These are phyloP conservation scores for Gymnocypris eckloni DNA, from an alignment of 2,797 vertebrate species.

Conservation along the genomic window DNA sequence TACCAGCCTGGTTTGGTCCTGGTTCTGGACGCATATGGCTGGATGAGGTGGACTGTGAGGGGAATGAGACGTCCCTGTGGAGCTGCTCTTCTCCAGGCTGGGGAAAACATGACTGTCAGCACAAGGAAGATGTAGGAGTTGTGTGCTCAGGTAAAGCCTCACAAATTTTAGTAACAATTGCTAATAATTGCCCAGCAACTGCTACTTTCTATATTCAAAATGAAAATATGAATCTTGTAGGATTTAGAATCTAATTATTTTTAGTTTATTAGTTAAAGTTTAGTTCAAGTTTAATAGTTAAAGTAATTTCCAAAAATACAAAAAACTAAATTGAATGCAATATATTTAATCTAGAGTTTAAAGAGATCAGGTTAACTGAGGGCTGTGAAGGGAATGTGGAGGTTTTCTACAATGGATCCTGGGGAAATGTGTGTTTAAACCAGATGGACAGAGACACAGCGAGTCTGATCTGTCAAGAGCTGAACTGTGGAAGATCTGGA, in stretches of 20 bases:
- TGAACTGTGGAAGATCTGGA: neutral
- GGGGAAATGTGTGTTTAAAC: too few relatives aligned
- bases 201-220: neutral
- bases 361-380: constrained; percentile 24
- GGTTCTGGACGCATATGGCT: constrained; percentile 53
- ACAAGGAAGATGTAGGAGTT: constrained; percentile 55
- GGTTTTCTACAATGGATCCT: too few relatives aligned
- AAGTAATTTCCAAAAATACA: neutral
- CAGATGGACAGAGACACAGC: too few relatives aligned
- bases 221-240: too few relatives aligned
- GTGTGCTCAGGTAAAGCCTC: constrained; percentile 47
- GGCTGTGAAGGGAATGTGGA: constrained; percentile 37
- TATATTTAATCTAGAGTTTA: neutral
- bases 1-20: constrained; percentile 46
- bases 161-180: neutral
- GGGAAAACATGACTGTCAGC: constrained; percentile 47
- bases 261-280: neutral
- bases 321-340: neutral
- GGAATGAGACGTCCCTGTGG: constrained; percentile 52
- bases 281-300: too few relatives aligned
- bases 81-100: constrained; percentile 43
- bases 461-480: too few relatives aligned
- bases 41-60: constrained; percentile 53
- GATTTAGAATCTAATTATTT: neutral
- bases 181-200: neutral